A percentile compares a stretch with the other conserved stretches of the same genome.
phyloP scores from a whole-genome alignment of 2,888 invertebrate genomes.

The Chaitophorus viminalis region DNA sequence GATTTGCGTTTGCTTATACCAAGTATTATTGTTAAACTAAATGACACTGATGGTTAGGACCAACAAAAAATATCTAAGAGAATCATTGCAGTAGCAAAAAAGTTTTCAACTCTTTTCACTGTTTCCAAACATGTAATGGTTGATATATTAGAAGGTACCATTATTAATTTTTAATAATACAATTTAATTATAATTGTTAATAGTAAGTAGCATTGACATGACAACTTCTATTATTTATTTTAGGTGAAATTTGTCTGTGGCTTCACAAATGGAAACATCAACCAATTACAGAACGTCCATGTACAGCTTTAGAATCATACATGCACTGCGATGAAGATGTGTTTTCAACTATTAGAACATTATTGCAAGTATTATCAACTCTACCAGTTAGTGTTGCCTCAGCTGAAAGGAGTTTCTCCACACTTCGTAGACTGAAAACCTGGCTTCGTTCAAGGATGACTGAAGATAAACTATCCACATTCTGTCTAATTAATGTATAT shows the following conservation, averaged over 20 bases:
- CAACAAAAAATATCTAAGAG: neutral
- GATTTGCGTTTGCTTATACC: conserved; percentile 7
- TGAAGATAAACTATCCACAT: conserved; percentile 19
- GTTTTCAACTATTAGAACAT: neutral
- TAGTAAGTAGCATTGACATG: neutral
- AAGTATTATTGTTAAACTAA: conserved; percentile 14
- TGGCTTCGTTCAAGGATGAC: conserved; percentile 8
- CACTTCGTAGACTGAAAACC: conserved; percentile 10
- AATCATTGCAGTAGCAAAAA: conserved; percentile 9
- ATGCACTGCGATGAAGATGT: conserved; percentile 16
- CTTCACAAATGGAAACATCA: conserved; percentile 22
- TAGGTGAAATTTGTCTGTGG: conserved; percentile 21
- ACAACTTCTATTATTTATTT: neutral
- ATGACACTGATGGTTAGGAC: neutral
- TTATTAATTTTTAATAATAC: conserved; percentile 6
- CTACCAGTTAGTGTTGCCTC: conserved; percentile 5
- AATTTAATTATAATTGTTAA: conserved; percentile 7
- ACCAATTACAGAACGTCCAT: neutral
- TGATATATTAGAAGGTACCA: conserved; percentile 17
- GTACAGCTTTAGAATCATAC: conserved; percentile 25
- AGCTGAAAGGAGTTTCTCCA: neutral
- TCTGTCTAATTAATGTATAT: neutral
- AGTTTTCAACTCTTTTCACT: conserved; percentile 4
- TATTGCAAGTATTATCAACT: neutral
- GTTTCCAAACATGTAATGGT: conserved; percentile 24